Base-by-base conservation (phyloP, 2,797 vertebrate genomes). In the Oreortyx pictus region DNA sequence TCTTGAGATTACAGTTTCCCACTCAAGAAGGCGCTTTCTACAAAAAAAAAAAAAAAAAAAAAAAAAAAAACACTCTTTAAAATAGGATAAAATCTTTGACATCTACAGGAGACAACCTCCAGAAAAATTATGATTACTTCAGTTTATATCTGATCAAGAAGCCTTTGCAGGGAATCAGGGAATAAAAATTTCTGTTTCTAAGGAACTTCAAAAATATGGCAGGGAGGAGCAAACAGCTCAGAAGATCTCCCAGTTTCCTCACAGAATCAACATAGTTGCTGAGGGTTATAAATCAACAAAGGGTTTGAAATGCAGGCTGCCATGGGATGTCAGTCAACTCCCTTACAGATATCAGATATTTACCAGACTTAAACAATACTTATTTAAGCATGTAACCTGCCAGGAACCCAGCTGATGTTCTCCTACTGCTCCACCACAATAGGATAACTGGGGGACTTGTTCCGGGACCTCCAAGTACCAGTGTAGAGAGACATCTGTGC, bases 401-500 rank as follows among this genome's bases (percentile, higher is more conserved):
- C 37, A 71, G 66, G 18, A 54, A 41, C 37, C 20, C 37, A 52
- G 50, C 11, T 54, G 29, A 54, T 54, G 29, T 33, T 22, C 16
- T 67, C 6, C 15, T 16, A 33, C n/a, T 17, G 24, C 49, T 41
- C 68, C 68, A 71, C 50, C 11, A 11, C 27, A 31, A 54, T 10
- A 23, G 37, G 68, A 54, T 14, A 24, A 54, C 20, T 39, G 50
- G 35, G 19, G 29, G 37, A 31, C 35, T n/a, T 18, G 24, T 37
- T 71, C 29, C 20, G 50, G 17, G 13, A 29, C 24, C 15, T 18
- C 59, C 52, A 37, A 56, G 75, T 73, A 72, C n/a, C 72, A 79
- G 54, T 2, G 1, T 2, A 3, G 71, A 3, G 67, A 50, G 61
- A 46, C 15, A 9, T 18, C 33, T 3, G 0, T 10, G n/a, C 25